phyloP scores from a whole-genome alignment of 2,113 vertebrate genomes.

The Butastur rufipennis region DNA sequence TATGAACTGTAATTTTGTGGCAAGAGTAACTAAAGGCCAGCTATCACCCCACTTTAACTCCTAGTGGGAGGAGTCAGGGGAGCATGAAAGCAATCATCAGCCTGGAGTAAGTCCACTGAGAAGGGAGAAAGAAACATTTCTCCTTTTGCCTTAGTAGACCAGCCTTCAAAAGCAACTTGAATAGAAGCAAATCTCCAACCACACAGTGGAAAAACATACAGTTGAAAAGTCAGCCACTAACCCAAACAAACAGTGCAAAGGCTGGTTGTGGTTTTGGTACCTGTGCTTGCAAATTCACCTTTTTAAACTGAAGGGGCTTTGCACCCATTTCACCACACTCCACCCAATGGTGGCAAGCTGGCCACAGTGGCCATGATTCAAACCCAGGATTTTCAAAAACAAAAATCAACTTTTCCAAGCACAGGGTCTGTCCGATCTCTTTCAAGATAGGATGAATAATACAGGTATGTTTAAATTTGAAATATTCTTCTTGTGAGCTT shows the following conservation, averaged over 20 bases:
- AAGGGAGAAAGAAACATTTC: not conserved
- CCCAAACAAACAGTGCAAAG: not conserved
- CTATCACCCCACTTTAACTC: not conserved
- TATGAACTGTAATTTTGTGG: not conserved
- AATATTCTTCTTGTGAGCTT: not conserved
- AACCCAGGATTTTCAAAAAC: not conserved
- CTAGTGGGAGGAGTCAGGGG: not conserved
- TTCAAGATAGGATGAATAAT: slow-evolving; percentile 32
- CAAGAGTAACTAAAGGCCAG: not conserved
- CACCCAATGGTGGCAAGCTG: not conserved
- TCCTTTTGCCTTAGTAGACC: not conserved
- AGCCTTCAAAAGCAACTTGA: not conserved
- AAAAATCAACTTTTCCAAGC: not conserved
- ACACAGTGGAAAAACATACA: not conserved
- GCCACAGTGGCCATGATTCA: not conserved
- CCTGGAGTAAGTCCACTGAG: not conserved
- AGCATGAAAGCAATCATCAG: not conserved
- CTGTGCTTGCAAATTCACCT: not conserved
- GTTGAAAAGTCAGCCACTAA: not conserved
- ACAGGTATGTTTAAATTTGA: slow-evolving; percentile 21
- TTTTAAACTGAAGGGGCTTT: not conserved
- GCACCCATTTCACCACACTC: not conserved
- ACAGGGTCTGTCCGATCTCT: not conserved
- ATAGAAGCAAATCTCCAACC: not conserved
- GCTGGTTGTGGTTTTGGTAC: not conserved